Base-by-base conservation (phyloP, 2,113 vertebrate genomes). In the Campylorhamphus procurvoides region DNA sequence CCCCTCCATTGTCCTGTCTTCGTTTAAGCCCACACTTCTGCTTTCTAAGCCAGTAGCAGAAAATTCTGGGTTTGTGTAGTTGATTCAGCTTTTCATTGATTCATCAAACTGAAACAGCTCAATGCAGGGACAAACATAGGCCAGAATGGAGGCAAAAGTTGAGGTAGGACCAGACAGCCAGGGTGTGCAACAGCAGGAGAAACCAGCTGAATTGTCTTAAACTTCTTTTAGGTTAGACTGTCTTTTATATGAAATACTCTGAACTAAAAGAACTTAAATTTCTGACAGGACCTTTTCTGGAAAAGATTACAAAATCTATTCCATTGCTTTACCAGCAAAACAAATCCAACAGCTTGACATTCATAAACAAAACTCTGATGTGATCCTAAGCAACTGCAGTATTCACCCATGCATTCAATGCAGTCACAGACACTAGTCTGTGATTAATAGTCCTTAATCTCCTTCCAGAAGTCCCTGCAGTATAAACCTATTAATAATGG, bases 401-500 rank as follows among this genome's bases (percentile, higher is more conserved):
- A 58, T 47, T 82, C 86, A 87, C 20, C 25, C 12, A 0, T 40
- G 49, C 1, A 3, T 59, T 91, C 75, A 66, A 7, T 33, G 46
- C 11, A 94, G 63, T 81, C 72, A 93, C 67, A 93, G 80, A 60
- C 55, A 85, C 31, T 24, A 58, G 33, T 29, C 64, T 87, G 89
- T 94, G 94, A 91, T 94, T 95, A 96, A 91, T 39, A 94, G 76
- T 35, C 64, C 50, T 94, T 93, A 94, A 90, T 93, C 77, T 89
- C 78, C 81, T 94, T 90, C 90, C 62, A 71, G 14, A 88, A 56
- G 73, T 89, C 91, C 69, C 89, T 59, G 69, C 33, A 63, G 87
- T 44, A 91, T 64, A 95, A 89, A 63, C 39, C 50, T 64, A 93
- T 74, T 97, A 93, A 90, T 29, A 96, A 67, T 9, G 12, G 55